A percentile compares a stretch with the other conserved stretches of the same genome.
phyloP scores from a whole-genome alignment of 2,797 vertebrate species.

The Etheostoma nigrum region DNA sequence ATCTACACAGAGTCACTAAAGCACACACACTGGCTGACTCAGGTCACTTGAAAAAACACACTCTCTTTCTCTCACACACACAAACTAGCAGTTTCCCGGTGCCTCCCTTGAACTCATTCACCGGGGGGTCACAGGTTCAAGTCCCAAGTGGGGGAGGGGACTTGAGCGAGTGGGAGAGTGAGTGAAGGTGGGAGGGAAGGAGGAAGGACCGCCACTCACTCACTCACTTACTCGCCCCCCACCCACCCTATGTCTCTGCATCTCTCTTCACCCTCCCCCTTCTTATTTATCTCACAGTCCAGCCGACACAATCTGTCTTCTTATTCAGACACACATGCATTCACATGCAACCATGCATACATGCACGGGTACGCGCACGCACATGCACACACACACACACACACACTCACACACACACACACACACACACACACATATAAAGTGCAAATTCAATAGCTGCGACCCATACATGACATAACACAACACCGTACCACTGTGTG shows the following conservation, averaged over 20 bases:
- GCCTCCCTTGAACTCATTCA: conserved; percentile 84
- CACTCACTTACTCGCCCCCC: conserved; percentile 19
- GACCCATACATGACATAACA: not conserved
- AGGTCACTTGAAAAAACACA: conserved; percentile 7
- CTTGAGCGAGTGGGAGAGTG: conserved; percentile 47
- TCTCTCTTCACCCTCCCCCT: conserved; percentile 43
- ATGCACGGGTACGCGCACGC: not conserved
- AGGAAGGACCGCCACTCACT: conserved; percentile 43
- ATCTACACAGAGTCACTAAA: not conserved
- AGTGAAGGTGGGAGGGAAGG: conserved; percentile 16
- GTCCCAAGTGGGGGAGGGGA: conserved; percentile 80
- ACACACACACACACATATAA: conserved; percentile 1
- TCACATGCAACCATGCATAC: conserved; percentile 21
- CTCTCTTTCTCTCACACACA: not conserved
- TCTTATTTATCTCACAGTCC: conserved; percentile 47
- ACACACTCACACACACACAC: not conserved
- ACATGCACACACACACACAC: conserved; percentile 3
- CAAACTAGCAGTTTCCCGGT: conserved; percentile 44
- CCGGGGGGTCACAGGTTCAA: conserved; percentile 85
- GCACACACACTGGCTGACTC: not conserved
- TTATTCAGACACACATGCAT: conserved; percentile 30
- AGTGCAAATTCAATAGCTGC: conserved; percentile 4
- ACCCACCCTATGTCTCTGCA: conserved; percentile 35
- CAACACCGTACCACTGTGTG: not conserved
- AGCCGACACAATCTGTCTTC: conserved; percentile 53